Percentiles rank a stretch among this genome's conserved stretches.
Evolutionary conservation across 2,113 vertebrate species (phyloP).

Genomic region (Dicentrarchus labrax): DNA sequence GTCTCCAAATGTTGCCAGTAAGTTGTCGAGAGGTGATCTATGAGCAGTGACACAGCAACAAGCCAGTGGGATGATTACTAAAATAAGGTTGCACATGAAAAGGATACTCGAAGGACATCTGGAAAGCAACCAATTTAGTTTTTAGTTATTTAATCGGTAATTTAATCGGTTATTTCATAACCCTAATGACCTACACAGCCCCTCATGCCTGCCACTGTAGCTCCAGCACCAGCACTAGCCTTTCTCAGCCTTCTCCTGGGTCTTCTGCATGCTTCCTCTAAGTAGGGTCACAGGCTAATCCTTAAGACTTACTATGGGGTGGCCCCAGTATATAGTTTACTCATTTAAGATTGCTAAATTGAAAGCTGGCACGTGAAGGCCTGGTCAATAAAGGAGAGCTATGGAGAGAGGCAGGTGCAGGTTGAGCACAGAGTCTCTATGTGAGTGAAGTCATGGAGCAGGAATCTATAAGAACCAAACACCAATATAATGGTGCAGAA

Average conservation of each 20-base stretch:
- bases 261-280: slow-evolving; percentile 20
- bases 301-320: not conserved
- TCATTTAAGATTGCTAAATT: slow-evolving; percentile 9
- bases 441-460: slow-evolving; percentile 26
- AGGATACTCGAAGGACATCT: slow-evolving; percentile 9
- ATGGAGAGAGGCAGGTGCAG: not conserved
- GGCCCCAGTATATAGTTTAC: not conserved
- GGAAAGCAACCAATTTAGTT: not conserved
- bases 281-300: slow-evolving; percentile 39
- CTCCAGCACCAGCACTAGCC: not conserved
- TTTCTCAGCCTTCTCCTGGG: not conserved
- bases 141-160: slow-evolving; percentile 19
- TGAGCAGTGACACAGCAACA: not conserved
- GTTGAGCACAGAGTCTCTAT: not conserved
- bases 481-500: slow-evolving; percentile 19
- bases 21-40: not conserved
- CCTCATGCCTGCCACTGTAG: not conserved
- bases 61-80: not conserved
- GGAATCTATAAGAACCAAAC: slow-evolving; percentile 30
- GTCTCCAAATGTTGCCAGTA: not conserved
- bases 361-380: not conserved
- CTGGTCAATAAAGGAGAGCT: not conserved
- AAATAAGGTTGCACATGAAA: slow-evolving; percentile 11
- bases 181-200: not conserved
- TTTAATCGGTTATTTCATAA: too few species aligned